Evolutionary conservation across 2,888 invertebrate genomes (phyloP).

Genomic region (Agapostemon virescens): DNA sequence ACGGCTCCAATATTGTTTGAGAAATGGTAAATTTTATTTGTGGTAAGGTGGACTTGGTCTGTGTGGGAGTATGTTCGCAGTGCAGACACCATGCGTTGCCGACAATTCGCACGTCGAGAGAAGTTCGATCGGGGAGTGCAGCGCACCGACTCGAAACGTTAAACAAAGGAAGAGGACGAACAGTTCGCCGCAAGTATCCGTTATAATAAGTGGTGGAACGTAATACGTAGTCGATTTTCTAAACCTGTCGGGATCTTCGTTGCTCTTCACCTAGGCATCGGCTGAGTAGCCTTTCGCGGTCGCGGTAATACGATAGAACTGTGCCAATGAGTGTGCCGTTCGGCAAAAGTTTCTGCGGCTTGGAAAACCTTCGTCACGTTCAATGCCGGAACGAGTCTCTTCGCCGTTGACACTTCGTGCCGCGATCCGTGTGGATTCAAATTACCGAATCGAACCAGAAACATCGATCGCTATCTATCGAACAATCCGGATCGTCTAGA

Average conservation of each 20-base stretch:
- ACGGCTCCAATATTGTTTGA: too few species aligned
- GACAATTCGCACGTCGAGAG: not conserved
- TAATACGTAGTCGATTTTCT: conserved; percentile 59
- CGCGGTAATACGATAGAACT: conserved; percentile 72
- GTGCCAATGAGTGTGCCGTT: conserved; percentile 61
- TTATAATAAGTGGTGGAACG: conserved; percentile 63
- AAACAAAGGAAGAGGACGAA: conserved; percentile 26
- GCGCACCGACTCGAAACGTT: conserved; percentile 8
- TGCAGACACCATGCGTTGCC: not conserved
- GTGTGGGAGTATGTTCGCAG: too few species aligned
- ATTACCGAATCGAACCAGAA: conserved; percentile 41
- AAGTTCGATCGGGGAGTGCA: not conserved
- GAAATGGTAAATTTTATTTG: too few species aligned
- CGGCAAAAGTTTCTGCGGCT: conserved; percentile 64
- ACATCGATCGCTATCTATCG: not conserved
- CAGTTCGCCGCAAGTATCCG: conserved; percentile 59
- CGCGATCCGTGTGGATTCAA: conserved; percentile 44
- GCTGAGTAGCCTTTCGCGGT: conserved; percentile 64
- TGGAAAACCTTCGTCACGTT: conserved; percentile 51
- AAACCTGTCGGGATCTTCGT: conserved; percentile 41
- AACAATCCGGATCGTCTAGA: conserved; percentile 1
- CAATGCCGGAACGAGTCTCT: conserved; percentile 47
- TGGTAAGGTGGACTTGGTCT: not conserved
- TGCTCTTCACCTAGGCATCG: conserved; percentile 43
- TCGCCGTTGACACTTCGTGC: conserved; percentile 40